These are phyloP conservation scores for Ceratosolen fusciceps DNA, from an alignment of 1,140 invertebrate genomes.

Conservation along the genomic window DNA sequence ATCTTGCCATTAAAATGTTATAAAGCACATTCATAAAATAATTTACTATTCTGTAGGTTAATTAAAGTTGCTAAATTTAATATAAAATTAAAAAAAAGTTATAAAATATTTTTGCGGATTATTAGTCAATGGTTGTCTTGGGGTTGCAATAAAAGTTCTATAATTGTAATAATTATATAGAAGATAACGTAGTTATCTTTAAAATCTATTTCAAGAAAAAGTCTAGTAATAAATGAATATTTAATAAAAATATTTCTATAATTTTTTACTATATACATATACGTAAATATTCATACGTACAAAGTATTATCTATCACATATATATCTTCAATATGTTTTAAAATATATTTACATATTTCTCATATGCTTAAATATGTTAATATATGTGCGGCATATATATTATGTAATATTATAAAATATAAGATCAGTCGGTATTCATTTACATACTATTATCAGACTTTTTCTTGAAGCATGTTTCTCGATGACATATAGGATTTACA, in stretches of 20 bases:
- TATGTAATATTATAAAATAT: slow-evolving; percentile 33
- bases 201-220: slow-evolving; percentile 35
- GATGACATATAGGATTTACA: slow-evolving; percentile 30
- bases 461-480: slow-evolving; percentile 31
- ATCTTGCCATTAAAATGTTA: slow-evolving; percentile 69
- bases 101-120: slow-evolving; percentile 40
- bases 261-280: slow-evolving; percentile 52
- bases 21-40: slow-evolving; percentile 56
- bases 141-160: slow-evolving; percentile 48
- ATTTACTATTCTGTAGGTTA: slow-evolving; percentile 40
- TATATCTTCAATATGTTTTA: slow-evolving; percentile 50
- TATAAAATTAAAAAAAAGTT: slow-evolving; percentile 45
- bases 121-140: slow-evolving; percentile 40
- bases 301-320: slow-evolving; percentile 58
- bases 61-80: slow-evolving; percentile 46
- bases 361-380: slow-evolving; percentile 44
- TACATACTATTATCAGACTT: slow-evolving; percentile 38
- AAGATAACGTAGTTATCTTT: slow-evolving; percentile 34
- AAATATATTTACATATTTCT: slow-evolving; percentile 42
- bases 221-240: slow-evolving; percentile 47
- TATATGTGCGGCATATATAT: slow-evolving; percentile 35
- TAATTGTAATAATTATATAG: slow-evolving; percentile 49
- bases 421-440: slow-evolving; percentile 29
- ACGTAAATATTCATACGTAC: slow-evolving; percentile 51
- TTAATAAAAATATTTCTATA: slow-evolving; percentile 49